A percentile compares a stretch with the other conserved stretches of the same genome.
Evolutionary conservation across 2,888 invertebrate genomes (phyloP).

Genomic region (Trissonchulus sp.): DNA sequence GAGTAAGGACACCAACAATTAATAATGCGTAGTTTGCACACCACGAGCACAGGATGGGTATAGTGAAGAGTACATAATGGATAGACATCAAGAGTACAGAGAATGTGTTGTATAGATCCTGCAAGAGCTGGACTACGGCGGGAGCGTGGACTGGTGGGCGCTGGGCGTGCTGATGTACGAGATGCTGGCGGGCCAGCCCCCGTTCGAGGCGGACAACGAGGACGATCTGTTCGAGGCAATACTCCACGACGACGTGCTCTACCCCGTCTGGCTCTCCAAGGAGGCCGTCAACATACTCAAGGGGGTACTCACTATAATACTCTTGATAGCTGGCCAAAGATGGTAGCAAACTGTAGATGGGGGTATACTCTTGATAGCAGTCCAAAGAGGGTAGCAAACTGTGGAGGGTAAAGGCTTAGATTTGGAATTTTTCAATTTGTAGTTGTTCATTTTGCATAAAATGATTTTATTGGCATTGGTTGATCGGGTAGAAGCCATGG

Average conservation of each 20-base stretch:
- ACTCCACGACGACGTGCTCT: constrained; percentile 92
- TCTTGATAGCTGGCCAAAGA: no score
- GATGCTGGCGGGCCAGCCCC: constrained; percentile 99
- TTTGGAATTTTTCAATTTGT: background rate
- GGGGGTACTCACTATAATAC: constrained; percentile 58
- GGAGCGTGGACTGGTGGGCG: constrained; percentile 72
- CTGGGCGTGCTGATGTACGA: constrained; percentile 96
- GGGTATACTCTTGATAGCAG: no score
- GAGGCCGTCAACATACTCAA: constrained; percentile 84
- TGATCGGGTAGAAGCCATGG: no score
- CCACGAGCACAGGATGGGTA: no score
- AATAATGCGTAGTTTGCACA: no score
- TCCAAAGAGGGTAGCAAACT: no score
- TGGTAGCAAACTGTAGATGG: no score
- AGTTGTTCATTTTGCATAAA: no score
- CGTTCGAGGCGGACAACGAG: constrained; percentile 99
- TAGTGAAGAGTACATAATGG: no score
- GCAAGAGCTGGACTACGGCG: constrained; percentile 73
- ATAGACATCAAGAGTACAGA: no score
- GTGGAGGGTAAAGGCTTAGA: background rate
- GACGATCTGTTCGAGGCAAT: constrained; percentile 98
- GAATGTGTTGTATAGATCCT: constrained; percentile 68
- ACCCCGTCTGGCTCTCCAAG: constrained; percentile 90
- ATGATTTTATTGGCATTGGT: no score
- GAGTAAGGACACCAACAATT: no score